phyloP scores from a whole-genome alignment of 2,888 invertebrate genomes.

The Tetrapedia diversipes region DNA sequence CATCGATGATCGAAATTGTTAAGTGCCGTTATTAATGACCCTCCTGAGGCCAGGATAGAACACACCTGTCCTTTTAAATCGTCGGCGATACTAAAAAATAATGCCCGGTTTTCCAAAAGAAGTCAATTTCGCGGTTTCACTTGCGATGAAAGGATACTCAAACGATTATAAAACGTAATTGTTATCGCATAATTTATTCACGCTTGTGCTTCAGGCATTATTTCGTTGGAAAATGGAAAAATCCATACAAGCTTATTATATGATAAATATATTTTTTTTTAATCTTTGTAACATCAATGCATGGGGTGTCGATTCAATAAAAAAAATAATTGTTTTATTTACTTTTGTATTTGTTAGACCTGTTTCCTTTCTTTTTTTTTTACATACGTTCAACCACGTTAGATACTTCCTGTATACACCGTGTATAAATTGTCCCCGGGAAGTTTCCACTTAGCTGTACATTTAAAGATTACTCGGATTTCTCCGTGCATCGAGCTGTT shows the following conservation, averaged over 20 bases:
- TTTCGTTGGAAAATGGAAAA: too few relatives aligned
- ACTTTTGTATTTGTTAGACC: too few relatives aligned
- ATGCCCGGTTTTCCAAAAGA: not conserved
- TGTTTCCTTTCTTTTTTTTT: too few relatives aligned
- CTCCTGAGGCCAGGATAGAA: slow-evolving; percentile 13
- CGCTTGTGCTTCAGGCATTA: too few relatives aligned
- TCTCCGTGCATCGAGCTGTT: slow-evolving; percentile 1
- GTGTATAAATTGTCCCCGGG: too few relatives aligned
- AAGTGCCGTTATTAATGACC: slow-evolving; percentile 56
- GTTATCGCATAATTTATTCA: not conserved
- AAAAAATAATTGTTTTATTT: too few relatives aligned
- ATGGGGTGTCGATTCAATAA: too few relatives aligned
- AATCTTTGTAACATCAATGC: not conserved
- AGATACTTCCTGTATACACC: too few relatives aligned
- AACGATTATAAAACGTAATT: not conserved
- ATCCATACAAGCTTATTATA: too few relatives aligned
- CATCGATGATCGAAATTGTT: slow-evolving; percentile 56
- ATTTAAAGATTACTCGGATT: slow-evolving; percentile 4
- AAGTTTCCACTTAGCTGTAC: not conserved
- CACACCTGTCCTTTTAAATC: not conserved
- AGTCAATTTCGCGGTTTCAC: too few relatives aligned
- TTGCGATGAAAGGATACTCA: not conserved
- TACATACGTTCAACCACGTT: too few relatives aligned
- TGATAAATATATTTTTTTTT: too few relatives aligned
- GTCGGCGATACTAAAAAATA: slow-evolving; percentile 19